Evolutionary conservation across 2,888 invertebrate species (phyloP), one percentile per base, ranked within the genome.

Genomic region (Rhamnusium bicolor): DNA sequence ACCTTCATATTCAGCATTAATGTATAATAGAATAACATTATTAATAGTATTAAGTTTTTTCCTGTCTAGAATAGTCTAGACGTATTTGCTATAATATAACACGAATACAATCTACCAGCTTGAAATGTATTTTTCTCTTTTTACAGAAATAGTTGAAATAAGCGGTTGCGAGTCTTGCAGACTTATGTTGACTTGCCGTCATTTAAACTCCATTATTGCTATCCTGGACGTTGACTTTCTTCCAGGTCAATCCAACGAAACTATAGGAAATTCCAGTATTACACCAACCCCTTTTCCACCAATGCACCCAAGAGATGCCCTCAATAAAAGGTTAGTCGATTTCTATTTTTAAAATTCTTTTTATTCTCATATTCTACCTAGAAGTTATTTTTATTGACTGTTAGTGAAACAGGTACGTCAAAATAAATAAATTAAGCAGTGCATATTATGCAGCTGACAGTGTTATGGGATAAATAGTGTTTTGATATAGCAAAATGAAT

Each of bases 81-180:
- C n/a, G n/a, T n/a, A n/a, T n/a, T n/a, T n/a, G n/a, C n/a, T n/a
- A n/a, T n/a, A n/a, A n/a, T n/a, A n/a, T n/a, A n/a, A n/a, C n/a
- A n/a, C n/a, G n/a, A n/a, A n/a, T 4, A 24, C 24, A 4, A 24
- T 6, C 6, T 24, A 4, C n/a, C n/a, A 10, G 2, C 12, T 40
- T 40, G 40, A 40, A n/a, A 40, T 40, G 12, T 12, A n/a, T 10
- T n/a, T 40, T 18, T 66, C 19, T 21, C 54, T 91, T 91, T n/a
- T n/a, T n/a, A 5, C 90, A 92, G 93, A 93, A 90, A 91, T 92
- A 79, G 92, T 93, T 70, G 90, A 91, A 85, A 91, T 91, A 83
- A 90, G 90, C 82, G 90, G 90, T 83, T 92, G 92, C 83, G 89
- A 91, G 86, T 90, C 91, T 83, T 90, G 89, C 84, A 90, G 90